Evolutionary conservation across 2,113 vertebrate species (phyloP).

Genomic region (Crypturellus undulatus): DNA sequence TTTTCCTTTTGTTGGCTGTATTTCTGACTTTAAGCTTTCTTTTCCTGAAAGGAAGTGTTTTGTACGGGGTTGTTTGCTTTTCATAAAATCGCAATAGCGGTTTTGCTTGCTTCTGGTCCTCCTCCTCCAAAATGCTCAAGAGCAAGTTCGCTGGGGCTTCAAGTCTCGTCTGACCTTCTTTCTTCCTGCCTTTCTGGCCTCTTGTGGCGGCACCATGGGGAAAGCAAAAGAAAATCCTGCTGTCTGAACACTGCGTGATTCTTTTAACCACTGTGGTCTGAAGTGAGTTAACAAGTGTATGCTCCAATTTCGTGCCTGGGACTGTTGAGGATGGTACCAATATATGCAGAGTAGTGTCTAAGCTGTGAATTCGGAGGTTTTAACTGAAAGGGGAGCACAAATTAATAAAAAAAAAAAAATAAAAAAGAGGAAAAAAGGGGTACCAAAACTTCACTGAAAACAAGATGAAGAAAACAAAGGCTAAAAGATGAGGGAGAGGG

Average conservation of each 20-base stretch:
- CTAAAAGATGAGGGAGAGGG: not conserved
- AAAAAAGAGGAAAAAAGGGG: not conserved
- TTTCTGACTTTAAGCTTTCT: not conserved
- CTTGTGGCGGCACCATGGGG: not conserved
- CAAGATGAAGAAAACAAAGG: not conserved
- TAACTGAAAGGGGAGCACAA: not conserved
- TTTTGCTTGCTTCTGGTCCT: not conserved
- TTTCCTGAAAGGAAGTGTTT: not conserved
- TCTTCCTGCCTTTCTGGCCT: not conserved
- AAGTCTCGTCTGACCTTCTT: not conserved
- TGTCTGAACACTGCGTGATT: not conserved
- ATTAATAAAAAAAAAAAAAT: too few relatives aligned
- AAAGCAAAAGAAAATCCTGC: not conserved
- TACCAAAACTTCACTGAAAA: not conserved
- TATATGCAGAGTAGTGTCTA: accelerated
- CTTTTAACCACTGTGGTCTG: not conserved
- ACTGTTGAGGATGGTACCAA: accelerated
- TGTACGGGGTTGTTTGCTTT: not conserved
- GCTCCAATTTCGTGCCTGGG: not conserved
- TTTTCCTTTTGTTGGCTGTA: not conserved
- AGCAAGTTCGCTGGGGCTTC: not conserved
- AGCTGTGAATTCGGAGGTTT: not conserved
- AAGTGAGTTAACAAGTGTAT: not conserved
- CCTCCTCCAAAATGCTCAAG: not conserved
- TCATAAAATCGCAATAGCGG: not conserved